These are phyloP conservation scores for Campoplex capitator DNA, from an alignment of 2,888 invertebrate genomes.

Conservation along the genomic window DNA sequence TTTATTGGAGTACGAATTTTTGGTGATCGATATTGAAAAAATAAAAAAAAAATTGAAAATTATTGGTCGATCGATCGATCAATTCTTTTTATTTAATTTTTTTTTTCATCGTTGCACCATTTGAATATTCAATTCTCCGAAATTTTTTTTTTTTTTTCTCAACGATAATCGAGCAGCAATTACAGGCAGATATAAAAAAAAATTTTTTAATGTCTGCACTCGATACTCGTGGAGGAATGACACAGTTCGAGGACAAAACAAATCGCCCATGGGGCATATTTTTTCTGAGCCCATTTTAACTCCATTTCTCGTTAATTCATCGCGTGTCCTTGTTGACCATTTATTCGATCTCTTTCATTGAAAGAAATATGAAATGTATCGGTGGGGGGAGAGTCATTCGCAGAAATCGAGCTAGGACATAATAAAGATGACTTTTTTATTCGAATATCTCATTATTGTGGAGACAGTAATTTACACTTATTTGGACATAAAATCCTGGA, in stretches of 20 bases:
- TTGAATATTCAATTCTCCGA: not conserved
- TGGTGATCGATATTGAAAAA: not conserved
- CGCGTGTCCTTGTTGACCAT: slow-evolving; percentile 39
- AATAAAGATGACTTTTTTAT: not conserved
- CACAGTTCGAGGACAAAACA: slow-evolving; percentile 35
- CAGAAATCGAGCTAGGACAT: slow-evolving; percentile 1
- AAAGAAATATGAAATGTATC: not conserved
- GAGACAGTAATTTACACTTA: not conserved
- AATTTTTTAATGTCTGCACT: not conserved
- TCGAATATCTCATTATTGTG: slow-evolving; percentile 7
- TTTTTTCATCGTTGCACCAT: not conserved
- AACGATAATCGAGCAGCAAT: not conserved
- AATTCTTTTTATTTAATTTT: not conserved
- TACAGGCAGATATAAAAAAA: not conserved
- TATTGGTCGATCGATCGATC: not conserved
- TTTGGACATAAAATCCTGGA: slow-evolving; percentile 42
- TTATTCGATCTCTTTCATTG: slow-evolving; percentile 41
- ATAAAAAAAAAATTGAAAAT: not conserved
- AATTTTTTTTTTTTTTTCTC: not conserved
- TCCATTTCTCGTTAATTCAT: slow-evolving; percentile 11
- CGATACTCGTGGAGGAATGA: slow-evolving; percentile 17
- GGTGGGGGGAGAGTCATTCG: slow-evolving; percentile 11
- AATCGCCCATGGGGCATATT: slow-evolving; percentile 48
- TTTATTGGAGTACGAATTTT: not conserved
- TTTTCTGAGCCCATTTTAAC: slow-evolving; percentile 3